A percentile compares a stretch with the other conserved stretches of the same genome.
These are phyloP conservation scores for Sepiola atlantica DNA, from an alignment of 2,888 invertebrate species.

Conservation along the genomic window DNA sequence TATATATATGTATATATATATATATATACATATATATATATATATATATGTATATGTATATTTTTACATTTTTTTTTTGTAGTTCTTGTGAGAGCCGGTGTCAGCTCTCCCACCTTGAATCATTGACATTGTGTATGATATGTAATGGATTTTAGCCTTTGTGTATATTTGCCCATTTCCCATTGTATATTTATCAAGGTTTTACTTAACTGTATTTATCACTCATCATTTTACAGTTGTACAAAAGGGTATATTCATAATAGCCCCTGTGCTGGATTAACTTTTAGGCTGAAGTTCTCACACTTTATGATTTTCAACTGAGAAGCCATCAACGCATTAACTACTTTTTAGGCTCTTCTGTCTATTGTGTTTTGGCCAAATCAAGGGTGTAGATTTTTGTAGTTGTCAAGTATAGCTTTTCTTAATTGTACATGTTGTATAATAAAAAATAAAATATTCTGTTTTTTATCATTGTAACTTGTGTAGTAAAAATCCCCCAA, in stretches of 20 bases:
- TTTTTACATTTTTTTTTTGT: too few species aligned
- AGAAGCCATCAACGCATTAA: conserved; percentile 12
- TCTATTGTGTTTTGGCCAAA: conserved; percentile 47
- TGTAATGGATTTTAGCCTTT: conserved; percentile 47
- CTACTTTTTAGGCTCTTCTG: conserved; percentile 41
- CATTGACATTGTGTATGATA: conserved; percentile 47
- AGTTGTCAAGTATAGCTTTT: conserved; percentile 49
- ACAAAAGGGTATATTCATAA: conserved; percentile 40
- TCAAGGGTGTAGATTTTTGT: conserved; percentile 47
- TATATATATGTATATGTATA: too few species aligned
- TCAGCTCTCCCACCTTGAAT: background rate
- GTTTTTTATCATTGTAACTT: conserved; percentile 40
- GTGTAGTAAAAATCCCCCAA: conserved; percentile 45
- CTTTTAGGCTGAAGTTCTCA: conserved; percentile 34
- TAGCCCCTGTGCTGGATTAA: background rate
- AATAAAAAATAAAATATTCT: background rate
- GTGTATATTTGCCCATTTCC: conserved; percentile 46
- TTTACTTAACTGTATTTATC: conserved; percentile 43
- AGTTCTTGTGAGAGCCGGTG: background rate
- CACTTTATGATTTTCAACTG: background rate
- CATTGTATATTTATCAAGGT: conserved; percentile 48
- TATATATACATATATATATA: too few species aligned
- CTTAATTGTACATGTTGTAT: conserved; percentile 49
- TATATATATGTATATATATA: too few species aligned
- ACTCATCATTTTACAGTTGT: conserved; percentile 42